Evolutionary conservation across 2,113 vertebrate species (phyloP).

Genomic region (Thryonomys swinderianus): DNA sequence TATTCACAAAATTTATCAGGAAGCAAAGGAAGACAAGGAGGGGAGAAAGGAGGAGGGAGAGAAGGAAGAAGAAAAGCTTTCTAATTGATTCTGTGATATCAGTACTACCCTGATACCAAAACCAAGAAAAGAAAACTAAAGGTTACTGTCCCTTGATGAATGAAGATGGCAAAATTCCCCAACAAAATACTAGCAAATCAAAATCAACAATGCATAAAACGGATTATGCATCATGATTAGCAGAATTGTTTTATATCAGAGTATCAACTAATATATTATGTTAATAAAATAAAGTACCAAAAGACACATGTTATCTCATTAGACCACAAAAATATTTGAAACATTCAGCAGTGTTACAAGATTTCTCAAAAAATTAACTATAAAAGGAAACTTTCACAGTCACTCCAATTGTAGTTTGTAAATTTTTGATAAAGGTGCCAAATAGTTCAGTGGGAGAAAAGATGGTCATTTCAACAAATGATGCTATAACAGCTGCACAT

Average conservation of each 20-base stretch:
- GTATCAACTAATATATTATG: neutral
- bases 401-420: neutral
- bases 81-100: neutral
- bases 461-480: neutral
- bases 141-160: neutral
- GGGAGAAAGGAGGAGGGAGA: accelerated
- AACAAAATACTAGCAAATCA: neutral
- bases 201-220: neutral
- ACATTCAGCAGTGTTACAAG: neutral
- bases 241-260: neutral
- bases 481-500: neutral
- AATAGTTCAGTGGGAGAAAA: neutral
- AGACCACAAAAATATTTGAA: neutral
- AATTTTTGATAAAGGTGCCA: neutral
- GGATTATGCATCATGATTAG: neutral
- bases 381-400: too few species aligned
- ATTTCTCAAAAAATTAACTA: neutral
- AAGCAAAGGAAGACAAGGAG: neutral
- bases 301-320: neutral
- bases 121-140: neutral
- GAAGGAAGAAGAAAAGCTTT: neutral
- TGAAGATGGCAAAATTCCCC: neutral
- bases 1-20: neutral
- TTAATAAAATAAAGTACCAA: neutral
- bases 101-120: neutral